These are phyloP conservation scores for Xiphophorus birchmanni DNA, from an alignment of 2,797 vertebrate genomes.

Conservation along the genomic window DNA sequence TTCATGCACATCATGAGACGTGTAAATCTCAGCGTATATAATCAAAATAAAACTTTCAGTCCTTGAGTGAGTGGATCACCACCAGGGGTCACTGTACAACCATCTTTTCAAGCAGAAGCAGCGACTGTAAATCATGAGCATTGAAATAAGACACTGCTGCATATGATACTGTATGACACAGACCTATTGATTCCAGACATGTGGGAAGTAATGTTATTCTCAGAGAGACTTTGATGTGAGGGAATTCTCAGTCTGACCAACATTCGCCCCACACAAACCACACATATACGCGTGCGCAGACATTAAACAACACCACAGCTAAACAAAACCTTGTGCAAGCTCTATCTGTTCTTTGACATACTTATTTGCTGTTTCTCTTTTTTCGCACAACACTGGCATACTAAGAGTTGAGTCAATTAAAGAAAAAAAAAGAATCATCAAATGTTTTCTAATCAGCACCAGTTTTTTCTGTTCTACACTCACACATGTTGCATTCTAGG, in stretches of 20 bases:
- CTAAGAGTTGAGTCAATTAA: not conserved
- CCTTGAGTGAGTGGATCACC: constrained; percentile 4
- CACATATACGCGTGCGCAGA: not conserved
- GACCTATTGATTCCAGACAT: constrained; percentile 41
- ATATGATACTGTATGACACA: constrained; percentile 30
- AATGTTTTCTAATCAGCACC: not conserved
- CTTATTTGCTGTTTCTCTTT: constrained; percentile 22
- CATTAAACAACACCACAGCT: not conserved
- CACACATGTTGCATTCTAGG: constrained; percentile 1
- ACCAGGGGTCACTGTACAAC: constrained; percentile 66
- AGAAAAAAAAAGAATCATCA: not conserved
- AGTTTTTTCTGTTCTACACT: not conserved
- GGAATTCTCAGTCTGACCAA: constrained; percentile 33
- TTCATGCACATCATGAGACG: not conserved
- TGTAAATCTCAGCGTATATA: not conserved
- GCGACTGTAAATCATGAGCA: constrained; percentile 22
- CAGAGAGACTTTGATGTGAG: constrained; percentile 27
- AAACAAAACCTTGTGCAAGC: not conserved
- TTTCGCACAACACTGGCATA: not conserved
- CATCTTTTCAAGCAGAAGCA: constrained; percentile 1
- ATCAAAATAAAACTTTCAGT: not conserved
- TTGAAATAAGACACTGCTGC: constrained; percentile 15
- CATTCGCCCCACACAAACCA: constrained; percentile 10
- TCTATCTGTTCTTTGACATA: constrained; percentile 19
- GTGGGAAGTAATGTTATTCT: constrained; percentile 9